Evolutionary conservation across 2,888 invertebrate species (phyloP), one percentile per base, ranked within the genome.

Genomic region (Quadriops clusia): DNA sequence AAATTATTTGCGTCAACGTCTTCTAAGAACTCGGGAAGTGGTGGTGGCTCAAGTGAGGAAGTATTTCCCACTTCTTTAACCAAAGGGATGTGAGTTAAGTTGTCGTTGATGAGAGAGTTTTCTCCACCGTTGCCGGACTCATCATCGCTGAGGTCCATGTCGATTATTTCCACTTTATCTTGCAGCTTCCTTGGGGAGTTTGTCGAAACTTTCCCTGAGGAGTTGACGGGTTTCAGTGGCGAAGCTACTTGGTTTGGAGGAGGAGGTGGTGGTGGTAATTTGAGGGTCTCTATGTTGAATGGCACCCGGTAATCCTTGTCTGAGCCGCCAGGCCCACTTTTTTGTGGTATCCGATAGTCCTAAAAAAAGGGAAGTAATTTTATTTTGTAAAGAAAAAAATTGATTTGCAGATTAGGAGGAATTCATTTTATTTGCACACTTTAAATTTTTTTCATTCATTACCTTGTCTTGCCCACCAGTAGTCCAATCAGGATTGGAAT

Each of bases 141-240:
- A 25, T 86, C 86, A 46, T 86, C 86, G 7, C 84, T 85, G 53
- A 87, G 67, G 42, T 86, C 86, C 85, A 86, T 86, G 42, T 87
- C 86, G 35, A 85, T 77, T 51, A 77, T 80, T 50, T 81, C 80
- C 3, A 80, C 77, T 50, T 79, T 83, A 47, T 83, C 83, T 7
- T 70, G 56, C 40, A 28, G 40, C 34, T 45, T 47, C 14, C 45
- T 39, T 10, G 40, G 36, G 3, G 46, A 43, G n/a, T n/a, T 4
- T 32, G 17, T 7, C 40, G 22, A 11, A 17, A 33, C 30, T 30
- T 41, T 39, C 42, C 38, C 32, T 39, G 8, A 38, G 34, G 18
- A 33, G 28, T 23, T 30, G 23, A 16, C 9, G 11, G 10, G 12
- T 21, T 30, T 35, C 15, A 23, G 24, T 10, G 30, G 18, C 5